These are phyloP conservation scores for Gadopsis bispinosus DNA, from an alignment of 2,797 vertebrate species.

Conservation along the genomic window DNA sequence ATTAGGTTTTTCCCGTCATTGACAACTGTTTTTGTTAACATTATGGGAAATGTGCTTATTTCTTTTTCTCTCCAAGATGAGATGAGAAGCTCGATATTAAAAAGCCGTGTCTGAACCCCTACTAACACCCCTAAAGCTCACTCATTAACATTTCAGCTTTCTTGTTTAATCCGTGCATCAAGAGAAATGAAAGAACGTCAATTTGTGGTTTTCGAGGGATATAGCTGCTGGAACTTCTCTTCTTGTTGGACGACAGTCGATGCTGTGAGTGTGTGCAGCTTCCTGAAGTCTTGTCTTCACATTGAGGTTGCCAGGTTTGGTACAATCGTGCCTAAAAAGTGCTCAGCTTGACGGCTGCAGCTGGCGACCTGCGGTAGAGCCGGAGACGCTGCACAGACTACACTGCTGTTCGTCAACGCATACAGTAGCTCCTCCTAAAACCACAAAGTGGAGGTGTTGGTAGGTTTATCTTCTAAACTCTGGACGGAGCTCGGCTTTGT, in stretches of 20 bases:
- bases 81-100: slow-evolving; percentile 2
- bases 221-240: background rate
- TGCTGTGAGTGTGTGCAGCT: background rate
- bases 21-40: background rate
- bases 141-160: background rate
- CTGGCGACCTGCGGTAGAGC: background rate
- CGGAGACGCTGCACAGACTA: background rate
- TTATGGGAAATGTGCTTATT: background rate
- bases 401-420: background rate
- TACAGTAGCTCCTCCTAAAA: background rate
- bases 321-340: no score
- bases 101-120: no score
- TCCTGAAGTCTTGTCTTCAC: background rate
- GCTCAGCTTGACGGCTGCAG: no score
- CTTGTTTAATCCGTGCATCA: background rate
- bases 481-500: background rate
- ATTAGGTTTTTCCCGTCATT: background rate
- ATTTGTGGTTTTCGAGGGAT: background rate
- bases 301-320: background rate
- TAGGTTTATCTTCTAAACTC: no score
- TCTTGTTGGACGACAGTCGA: background rate
- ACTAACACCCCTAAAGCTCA: background rate
- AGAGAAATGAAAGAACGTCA: background rate
- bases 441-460: background rate
- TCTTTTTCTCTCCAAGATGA: background rate